These are phyloP conservation scores for Brachionus paranguensis DNA, from an alignment of 1,140 invertebrate genomes.

Conservation along the genomic window DNA sequence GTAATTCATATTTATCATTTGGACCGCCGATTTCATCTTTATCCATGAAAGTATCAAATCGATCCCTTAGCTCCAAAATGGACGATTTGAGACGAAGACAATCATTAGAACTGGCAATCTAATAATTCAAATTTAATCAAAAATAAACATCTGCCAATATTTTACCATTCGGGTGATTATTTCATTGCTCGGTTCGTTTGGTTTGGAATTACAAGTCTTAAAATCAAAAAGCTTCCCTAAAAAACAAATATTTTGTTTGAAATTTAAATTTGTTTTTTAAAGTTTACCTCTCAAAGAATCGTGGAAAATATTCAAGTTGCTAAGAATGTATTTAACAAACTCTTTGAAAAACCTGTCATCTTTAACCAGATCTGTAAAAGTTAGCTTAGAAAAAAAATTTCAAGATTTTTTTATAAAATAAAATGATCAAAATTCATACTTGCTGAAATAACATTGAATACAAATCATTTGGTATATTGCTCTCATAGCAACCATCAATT, in stretches of 20 bases:
- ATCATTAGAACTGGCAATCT: constrained; percentile 29
- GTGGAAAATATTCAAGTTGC: neutral
- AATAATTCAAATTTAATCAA: neutral
- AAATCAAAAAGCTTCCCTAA: neutral
- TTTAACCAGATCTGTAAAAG: neutral
- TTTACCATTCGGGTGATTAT: neutral
- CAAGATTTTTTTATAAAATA: neutral
- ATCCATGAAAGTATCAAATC: constrained; percentile 30
- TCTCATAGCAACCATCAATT: constrained; percentile 23
- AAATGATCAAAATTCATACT: neutral
- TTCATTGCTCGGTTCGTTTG: neutral
- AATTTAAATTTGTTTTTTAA: neutral
- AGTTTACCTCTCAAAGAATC: neutral
- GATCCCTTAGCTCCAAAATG: neutral
- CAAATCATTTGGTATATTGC: constrained; percentile 31
- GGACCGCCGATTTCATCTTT: constrained; percentile 21
- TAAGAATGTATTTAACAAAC: neutral
- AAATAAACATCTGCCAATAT: neutral
- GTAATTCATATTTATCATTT: constrained; percentile 25
- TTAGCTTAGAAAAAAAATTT: neutral
- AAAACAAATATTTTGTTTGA: neutral
- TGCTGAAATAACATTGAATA: constrained; percentile 5
- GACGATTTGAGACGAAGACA: constrained; percentile 5
- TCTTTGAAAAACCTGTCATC: constrained; percentile 17
- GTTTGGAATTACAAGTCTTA: constrained; percentile 17